Conservation (phyloP, 2,888 invertebrate genomes). For the Nemurella pictetii region DNA sequence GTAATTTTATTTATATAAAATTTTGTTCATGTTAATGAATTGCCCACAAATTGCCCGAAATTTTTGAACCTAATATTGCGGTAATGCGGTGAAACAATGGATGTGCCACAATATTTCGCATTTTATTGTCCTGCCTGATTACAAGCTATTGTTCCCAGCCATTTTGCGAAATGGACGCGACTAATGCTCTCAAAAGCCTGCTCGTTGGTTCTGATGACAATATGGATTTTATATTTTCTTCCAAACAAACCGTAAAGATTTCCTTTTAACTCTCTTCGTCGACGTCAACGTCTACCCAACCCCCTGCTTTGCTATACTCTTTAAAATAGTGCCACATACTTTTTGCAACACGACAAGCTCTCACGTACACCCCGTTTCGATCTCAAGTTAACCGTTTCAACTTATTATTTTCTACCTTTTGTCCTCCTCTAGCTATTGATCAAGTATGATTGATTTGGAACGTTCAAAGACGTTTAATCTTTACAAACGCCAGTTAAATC, state of each 20-base stretch:
- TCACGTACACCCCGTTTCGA: neutral
- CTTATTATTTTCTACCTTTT: neutral
- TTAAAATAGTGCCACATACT: neutral
- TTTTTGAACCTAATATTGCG: neutral
- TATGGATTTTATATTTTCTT: neutral
- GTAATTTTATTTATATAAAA: too few species aligned
- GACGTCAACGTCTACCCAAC: neutral
- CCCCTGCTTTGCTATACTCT: neutral
- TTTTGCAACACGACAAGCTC: neutral
- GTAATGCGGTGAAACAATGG: neutral
- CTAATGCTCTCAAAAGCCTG: neutral
- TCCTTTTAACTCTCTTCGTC: neutral
- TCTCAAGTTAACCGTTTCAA: neutral
- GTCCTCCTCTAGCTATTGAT: neutral
- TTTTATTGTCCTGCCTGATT: neutral
- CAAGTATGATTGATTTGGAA: slow-evolving; percentile 10
- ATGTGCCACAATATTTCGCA: neutral
- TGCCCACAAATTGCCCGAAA: neutral
- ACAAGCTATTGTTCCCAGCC: neutral
- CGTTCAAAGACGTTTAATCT: neutral
- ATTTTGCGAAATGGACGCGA: neutral
- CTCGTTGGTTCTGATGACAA: neutral
- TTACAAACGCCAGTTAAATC: neutral
- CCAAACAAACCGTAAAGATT: neutral
- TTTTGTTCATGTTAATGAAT: neutral